Conservation (phyloP, 64 coral and sea anemone species). For the Stichodactyla helianthus region DNA sequence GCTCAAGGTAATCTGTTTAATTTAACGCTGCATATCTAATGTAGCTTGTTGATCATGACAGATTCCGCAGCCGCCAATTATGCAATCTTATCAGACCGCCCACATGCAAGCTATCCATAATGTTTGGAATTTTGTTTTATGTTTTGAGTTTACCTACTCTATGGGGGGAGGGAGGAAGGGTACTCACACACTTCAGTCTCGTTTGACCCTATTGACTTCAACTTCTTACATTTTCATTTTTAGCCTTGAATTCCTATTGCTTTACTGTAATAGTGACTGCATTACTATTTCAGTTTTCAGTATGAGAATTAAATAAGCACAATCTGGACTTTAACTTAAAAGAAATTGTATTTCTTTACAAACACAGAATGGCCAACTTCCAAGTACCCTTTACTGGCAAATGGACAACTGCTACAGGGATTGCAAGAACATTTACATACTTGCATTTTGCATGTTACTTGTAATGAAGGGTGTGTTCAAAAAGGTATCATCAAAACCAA, state of each 20-base stretch:
- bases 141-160: background rate
- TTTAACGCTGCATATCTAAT: background rate
- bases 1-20: background rate
- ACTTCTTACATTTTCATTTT: too few relatives aligned
- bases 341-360: background rate
- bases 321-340: background rate
- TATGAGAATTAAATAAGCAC: background rate
- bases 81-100: background rate
- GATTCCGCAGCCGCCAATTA: background rate
- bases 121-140: background rate
- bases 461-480: conserved; percentile 32
- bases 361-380: conserved; percentile 23
- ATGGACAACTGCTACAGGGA: conserved; percentile 45
- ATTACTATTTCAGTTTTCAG: too few relatives aligned
- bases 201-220: too few relatives aligned
- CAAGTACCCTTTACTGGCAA: conserved; percentile 43
- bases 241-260: too few relatives aligned
- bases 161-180: too few relatives aligned
- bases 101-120: too few relatives aligned
- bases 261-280: too few relatives aligned
- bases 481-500: conserved; percentile 26
- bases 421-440: conserved; percentile 48
- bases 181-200: too few relatives aligned
- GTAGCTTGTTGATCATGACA: background rate
- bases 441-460: conserved; percentile 44